Evolutionary conservation across 1,140 invertebrate species (phyloP).

Genomic region (Triops longicaudatus): DNA sequence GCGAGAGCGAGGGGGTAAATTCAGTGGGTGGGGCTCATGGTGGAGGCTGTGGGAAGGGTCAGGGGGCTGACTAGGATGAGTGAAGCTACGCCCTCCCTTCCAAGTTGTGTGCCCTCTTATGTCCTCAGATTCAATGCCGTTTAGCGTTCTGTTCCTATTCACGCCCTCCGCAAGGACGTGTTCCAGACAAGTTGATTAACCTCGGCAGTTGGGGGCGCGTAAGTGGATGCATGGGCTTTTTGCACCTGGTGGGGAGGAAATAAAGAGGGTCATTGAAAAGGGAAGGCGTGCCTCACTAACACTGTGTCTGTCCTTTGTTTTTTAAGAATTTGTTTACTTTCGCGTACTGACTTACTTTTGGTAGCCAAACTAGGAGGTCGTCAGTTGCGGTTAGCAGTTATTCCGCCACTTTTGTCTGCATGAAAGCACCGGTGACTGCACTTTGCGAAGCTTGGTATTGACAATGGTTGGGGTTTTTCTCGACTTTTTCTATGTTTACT

Average conservation of each 20-base stretch:
- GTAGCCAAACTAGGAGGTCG: neutral
- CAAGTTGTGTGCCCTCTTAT: neutral
- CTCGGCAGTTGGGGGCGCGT: neutral
- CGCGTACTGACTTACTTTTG: slow-evolving; percentile 3
- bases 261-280: neutral
- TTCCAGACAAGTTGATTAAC: neutral
- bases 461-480: neutral
- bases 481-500: neutral
- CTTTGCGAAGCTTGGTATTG: slow-evolving; percentile 9
- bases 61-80: neutral
- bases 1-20: slow-evolving; percentile 3
- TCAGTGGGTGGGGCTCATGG: slow-evolving; percentile 4
- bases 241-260: neutral
- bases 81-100: slow-evolving; percentile 3
- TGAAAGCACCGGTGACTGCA: slow-evolving; percentile 2
- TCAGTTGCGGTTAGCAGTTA: neutral
- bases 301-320: neutral
- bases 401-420: slow-evolving; percentile 11
- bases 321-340: neutral
- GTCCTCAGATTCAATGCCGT: neutral
- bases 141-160: neutral
- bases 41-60: neutral
- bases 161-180: neutral
- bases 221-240: slow-evolving; percentile 4
- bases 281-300: neutral